Evolutionary conservation across 2,113 vertebrate species (phyloP).

Genomic region (Embiotoca jacksoni): DNA sequence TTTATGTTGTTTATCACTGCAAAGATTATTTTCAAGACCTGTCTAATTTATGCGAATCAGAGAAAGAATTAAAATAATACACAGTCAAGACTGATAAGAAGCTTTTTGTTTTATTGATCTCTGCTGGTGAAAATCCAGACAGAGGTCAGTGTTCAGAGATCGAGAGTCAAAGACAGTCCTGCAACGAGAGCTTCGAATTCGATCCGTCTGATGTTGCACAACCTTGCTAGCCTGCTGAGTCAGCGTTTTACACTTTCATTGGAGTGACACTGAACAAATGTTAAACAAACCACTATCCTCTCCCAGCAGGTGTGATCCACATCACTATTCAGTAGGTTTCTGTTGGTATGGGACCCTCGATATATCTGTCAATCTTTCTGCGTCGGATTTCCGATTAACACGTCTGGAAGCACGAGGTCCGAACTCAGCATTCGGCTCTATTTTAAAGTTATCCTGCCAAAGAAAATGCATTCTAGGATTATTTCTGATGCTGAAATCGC

Average conservation of each 20-base stretch:
- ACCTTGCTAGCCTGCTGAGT: background rate
- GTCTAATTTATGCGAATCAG: background rate
- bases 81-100: too few relatives aligned
- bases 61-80: too few relatives aligned
- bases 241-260: too few relatives aligned
- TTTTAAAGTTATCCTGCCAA: constrained; percentile 49
- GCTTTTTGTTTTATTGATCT: background rate
- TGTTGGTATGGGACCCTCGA: too few relatives aligned
- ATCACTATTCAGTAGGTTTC: too few relatives aligned
- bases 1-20: background rate
- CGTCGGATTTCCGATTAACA: too few relatives aligned
- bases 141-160: background rate
- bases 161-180: constrained; percentile 4
- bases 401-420: background rate
- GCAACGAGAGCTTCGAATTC: background rate
- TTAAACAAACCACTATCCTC: too few relatives aligned
- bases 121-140: background rate
- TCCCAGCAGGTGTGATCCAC: too few relatives aligned
- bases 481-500: constrained; percentile 36
- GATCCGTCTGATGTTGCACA: background rate
- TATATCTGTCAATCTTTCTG: too few relatives aligned
- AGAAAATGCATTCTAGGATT: constrained; percentile 46
- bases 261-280: too few relatives aligned
- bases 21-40: background rate
- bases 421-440: constrained; percentile 49